A percentile compares a stretch with the other conserved stretches of the same genome.
phyloP scores from a whole-genome alignment of 92 coral and sea anemone genomes.

The Pocillopora meandrina region DNA sequence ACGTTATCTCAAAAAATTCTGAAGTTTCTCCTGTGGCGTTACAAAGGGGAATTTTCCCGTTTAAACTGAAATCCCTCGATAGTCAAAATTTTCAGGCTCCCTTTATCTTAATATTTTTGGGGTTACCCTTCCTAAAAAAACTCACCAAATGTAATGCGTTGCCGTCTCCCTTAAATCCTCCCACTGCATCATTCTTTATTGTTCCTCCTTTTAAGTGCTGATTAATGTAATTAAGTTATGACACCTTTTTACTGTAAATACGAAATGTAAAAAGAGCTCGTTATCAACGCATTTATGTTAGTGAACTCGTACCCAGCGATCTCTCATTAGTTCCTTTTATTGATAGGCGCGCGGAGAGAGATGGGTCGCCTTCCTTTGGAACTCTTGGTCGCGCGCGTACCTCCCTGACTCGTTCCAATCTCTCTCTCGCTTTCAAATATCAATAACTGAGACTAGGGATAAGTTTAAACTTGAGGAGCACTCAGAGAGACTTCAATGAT shows the following conservation, averaged over 20 bases:
- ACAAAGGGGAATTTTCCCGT: not conserved
- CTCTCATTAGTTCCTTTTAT: no score
- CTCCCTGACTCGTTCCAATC: no score
- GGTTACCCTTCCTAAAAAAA: no score
- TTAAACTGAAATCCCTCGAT: not conserved
- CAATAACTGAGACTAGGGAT: not conserved
- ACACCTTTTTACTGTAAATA: constrained; percentile 31
- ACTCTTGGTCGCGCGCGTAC: no score
- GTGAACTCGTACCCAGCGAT: not conserved
- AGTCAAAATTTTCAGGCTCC: no score
- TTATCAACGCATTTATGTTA: not conserved
- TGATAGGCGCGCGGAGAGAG: no score
- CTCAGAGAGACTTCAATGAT: not conserved
- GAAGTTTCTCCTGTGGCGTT: not conserved
- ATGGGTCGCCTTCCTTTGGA: no score
- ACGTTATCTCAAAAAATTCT: not conserved
- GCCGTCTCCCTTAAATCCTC: no score
- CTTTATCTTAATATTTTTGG: no score
- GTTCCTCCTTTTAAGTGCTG: not conserved
- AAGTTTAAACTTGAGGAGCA: not conserved
- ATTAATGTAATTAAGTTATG: not conserved
- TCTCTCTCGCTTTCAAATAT: no score
- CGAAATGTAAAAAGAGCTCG: not conserved
- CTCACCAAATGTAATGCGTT: no score
- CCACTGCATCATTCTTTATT: no score